Conservation (phyloP, 1,140 invertebrate genomes). For the Melanaphis sacchari region DNA sequence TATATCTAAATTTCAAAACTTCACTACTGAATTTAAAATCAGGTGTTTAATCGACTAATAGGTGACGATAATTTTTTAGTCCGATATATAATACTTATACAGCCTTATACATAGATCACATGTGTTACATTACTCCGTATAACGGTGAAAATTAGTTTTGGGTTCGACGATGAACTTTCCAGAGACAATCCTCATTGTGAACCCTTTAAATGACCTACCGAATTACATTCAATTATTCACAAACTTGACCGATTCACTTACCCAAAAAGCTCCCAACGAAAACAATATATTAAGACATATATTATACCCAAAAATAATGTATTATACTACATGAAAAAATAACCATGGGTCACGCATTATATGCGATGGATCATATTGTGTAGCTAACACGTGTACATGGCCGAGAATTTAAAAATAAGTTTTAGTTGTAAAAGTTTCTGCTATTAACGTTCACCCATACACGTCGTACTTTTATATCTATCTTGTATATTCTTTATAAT, state of each 20-base stretch:
- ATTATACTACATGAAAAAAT: neutral
- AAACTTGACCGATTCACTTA: slow-evolving; percentile 49
- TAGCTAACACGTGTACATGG: neutral
- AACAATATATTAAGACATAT: slow-evolving; percentile 32
- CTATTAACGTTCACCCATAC: neutral
- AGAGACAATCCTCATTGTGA: slow-evolving; percentile 18
- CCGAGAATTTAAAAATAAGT: neutral
- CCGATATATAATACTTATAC: neutral
- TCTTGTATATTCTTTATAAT: neutral
- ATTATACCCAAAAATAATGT: slow-evolving; percentile 18
- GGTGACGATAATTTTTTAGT: neutral
- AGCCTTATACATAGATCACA: neutral
- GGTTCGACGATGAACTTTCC: slow-evolving; percentile 50
- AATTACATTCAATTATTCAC: slow-evolving; percentile 53
- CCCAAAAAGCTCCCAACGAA: slow-evolving; percentile 18
- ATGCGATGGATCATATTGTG: neutral
- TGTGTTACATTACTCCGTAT: slow-evolving; percentile 5
- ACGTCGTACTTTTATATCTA: neutral
- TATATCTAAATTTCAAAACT: neutral
- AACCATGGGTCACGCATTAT: neutral
- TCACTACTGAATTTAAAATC: neutral
- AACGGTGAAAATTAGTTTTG: slow-evolving; percentile 35
- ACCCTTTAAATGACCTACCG: slow-evolving; percentile 50
- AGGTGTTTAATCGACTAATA: neutral
- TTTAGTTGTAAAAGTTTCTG: neutral